Percentiles rank a stretch among this genome's conserved stretches.
Evolutionary conservation across 2,113 vertebrate genomes (phyloP).

Genomic region (Mus spicilegus): DNA sequence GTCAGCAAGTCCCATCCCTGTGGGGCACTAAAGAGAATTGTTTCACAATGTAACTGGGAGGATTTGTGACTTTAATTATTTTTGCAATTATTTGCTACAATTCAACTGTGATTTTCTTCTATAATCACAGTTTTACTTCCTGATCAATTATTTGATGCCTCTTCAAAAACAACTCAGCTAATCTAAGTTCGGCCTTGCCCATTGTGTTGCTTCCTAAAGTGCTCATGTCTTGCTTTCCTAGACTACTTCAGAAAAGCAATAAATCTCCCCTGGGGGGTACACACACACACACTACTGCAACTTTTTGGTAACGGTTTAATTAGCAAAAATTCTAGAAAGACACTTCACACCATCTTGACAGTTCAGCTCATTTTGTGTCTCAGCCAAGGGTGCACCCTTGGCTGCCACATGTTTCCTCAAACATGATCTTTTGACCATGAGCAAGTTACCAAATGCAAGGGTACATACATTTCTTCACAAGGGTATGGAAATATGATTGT

Average conservation of each 20-base stretch:
- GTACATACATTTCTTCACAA: constrained; percentile 16
- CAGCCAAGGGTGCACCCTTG: not conserved
- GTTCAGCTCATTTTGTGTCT: constrained; percentile 75
- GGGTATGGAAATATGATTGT: not conserved
- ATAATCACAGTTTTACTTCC: constrained; percentile 85
- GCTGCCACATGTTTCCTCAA: not conserved
- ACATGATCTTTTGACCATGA: constrained; percentile 44
- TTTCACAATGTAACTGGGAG: constrained; percentile 81
- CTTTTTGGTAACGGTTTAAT: constrained; percentile 83
- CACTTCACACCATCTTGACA: constrained; percentile 22
- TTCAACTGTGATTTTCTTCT: constrained; percentile 86
- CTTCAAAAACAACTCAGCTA: constrained; percentile 84
- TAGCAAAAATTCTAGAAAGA: constrained; percentile 79
- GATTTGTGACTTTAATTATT: constrained; percentile 87
- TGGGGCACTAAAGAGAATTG: constrained; percentile 83
- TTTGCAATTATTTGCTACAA: constrained; percentile 87
- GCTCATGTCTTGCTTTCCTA: constrained; percentile 49
- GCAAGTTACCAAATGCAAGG: constrained; percentile 37
- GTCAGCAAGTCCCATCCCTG: constrained; percentile 71
- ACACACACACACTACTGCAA: constrained; percentile 55
- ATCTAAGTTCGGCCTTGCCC: constrained; percentile 71
- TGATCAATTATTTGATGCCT: constrained; percentile 89
- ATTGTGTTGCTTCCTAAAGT: constrained; percentile 63
- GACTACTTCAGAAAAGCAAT: constrained; percentile 76
- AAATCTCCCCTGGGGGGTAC: constrained; percentile 64